Evolutionary conservation across 2,888 invertebrate genomes (phyloP).

Genomic region (Machimus rusticus): DNA sequence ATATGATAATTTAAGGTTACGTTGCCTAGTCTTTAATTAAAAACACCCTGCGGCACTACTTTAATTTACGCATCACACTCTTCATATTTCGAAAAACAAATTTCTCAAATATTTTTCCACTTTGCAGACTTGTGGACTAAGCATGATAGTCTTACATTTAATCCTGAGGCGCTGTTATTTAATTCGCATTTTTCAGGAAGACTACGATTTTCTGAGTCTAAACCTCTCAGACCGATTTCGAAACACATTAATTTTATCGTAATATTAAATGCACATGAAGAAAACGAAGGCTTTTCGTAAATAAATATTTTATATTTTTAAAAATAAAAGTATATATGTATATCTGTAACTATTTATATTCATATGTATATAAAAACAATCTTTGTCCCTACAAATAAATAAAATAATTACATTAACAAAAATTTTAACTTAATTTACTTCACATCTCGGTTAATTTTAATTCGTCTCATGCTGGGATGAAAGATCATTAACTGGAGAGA

Average conservation of each 20-base stretch:
- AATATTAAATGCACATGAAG: background rate
- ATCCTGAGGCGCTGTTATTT: no score
- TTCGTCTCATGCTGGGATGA: conserved; percentile 1
- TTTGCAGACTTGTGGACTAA: no score
- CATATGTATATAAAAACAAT: conserved; percentile 44
- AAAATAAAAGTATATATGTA: conserved; percentile 37
- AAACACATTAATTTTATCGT: background rate
- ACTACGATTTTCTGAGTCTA: background rate
- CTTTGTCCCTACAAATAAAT: conserved; percentile 46
- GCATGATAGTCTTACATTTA: no score
- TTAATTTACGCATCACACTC: no score
- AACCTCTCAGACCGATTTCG: background rate
- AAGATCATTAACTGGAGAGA: conserved; percentile 14
- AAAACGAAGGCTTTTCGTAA: conserved; percentile 10
- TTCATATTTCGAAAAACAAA: no score
- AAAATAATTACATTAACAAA: conserved; percentile 42
- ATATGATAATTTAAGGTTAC: no score
- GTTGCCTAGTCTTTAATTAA: no score
- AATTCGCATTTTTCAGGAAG: no score
- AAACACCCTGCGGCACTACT: no score
- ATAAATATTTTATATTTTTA: conserved; percentile 39
- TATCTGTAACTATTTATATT: conserved; percentile 40
- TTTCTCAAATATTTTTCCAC: no score
- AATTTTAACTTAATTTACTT: conserved; percentile 25
- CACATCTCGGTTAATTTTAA: conserved; percentile 19